These are phyloP conservation scores for Hemiscyllium ocellatum DNA, from an alignment of 2,113 vertebrate species.

Conservation along the genomic window DNA sequence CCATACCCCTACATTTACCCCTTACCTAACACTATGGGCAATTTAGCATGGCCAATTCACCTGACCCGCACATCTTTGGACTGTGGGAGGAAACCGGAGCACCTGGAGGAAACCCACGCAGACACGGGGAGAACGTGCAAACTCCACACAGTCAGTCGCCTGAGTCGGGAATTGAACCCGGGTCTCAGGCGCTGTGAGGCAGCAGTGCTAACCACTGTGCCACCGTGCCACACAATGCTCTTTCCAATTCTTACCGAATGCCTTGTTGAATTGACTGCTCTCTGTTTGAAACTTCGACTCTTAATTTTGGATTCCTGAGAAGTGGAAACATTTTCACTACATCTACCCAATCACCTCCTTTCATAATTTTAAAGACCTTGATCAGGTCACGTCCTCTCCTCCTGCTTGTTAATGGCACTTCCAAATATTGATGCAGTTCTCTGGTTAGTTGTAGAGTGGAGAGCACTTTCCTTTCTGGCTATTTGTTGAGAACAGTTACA, in stretches of 20 bases:
- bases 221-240: too few species aligned
- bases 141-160: too few species aligned
- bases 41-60: too few species aligned
- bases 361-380: not conserved
- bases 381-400: not conserved
- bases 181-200: too few species aligned
- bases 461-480: not conserved
- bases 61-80: too few species aligned
- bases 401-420: not conserved
- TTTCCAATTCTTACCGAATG: not conserved
- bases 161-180: too few species aligned
- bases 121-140: too few species aligned
- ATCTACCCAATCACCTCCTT: not conserved
- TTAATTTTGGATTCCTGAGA: not conserved
- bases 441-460: not conserved
- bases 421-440: not conserved
- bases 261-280: not conserved
- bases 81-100: too few species aligned
- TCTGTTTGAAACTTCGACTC: not conserved
- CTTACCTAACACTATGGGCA: too few species aligned
- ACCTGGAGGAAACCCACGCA: too few species aligned
- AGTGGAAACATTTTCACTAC: not conserved
- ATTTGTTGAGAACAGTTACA: not conserved
- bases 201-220: too few species aligned
- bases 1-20: too few species aligned